A percentile compares a stretch with the other conserved stretches of the same genome.
Evolutionary conservation across 2,113 vertebrate species (phyloP).

Genomic region (Ochotona princeps): DNA sequence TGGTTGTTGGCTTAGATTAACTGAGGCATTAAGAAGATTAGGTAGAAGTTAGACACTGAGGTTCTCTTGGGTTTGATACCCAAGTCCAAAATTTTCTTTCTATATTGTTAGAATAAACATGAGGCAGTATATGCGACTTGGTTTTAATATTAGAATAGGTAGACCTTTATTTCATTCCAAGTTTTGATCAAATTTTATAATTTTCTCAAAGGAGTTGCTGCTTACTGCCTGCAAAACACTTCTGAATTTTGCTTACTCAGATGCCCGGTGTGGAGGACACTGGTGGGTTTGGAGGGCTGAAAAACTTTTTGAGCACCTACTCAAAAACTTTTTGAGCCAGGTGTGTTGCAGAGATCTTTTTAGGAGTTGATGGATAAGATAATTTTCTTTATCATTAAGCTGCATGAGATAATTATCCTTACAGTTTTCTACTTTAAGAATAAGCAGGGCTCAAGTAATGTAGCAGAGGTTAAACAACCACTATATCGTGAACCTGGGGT

Average conservation of each 20-base stretch:
- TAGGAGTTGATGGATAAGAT: neutral
- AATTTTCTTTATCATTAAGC: too few species aligned
- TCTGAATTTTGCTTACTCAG: neutral
- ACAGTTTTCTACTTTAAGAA: neutral
- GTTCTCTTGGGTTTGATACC: neutral
- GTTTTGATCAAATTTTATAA: slow-evolving; percentile 38
- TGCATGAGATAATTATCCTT: neutral
- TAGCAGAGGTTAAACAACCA: neutral
- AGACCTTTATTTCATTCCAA: slow-evolving; percentile 66
- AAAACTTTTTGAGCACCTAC: neutral
- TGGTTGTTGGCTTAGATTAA: slow-evolving; percentile 68
- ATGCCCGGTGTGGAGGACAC: neutral
- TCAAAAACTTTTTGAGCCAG: neutral
- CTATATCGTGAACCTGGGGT: neutral
- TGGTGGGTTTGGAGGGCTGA: too few species aligned
- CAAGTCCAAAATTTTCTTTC: neutral
- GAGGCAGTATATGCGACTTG: slow-evolving; percentile 11
- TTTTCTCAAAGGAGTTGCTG: slow-evolving; percentile 60
- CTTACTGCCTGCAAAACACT: neutral
- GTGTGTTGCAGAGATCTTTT: neutral
- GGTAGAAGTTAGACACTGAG: slow-evolving; percentile 34
- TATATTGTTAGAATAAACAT: neutral
- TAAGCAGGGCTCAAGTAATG: neutral
- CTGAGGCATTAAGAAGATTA: slow-evolving; percentile 70
- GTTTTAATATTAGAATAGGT: slow-evolving; percentile 56